Evolutionary conservation across 1,140 invertebrate genomes (phyloP).

Genomic region (Aphaenogaster ashmeadi): DNA sequence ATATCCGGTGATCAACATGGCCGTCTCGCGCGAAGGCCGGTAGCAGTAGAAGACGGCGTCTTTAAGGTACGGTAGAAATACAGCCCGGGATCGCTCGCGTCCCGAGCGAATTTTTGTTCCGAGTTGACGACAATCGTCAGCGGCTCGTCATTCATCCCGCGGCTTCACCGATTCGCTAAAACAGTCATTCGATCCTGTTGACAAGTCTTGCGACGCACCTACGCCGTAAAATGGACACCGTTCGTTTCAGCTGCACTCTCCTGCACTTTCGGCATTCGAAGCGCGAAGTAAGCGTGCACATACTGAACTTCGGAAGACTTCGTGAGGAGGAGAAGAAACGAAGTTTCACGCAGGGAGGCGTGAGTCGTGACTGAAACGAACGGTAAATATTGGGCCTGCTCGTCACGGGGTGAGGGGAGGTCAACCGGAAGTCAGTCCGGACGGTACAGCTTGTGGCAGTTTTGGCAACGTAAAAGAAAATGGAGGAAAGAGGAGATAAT

Average conservation of each 20-base stretch:
- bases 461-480: background rate
- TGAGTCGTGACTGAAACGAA: background rate
- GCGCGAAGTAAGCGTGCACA: background rate
- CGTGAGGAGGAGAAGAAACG: background rate
- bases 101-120: background rate
- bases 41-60: slow-evolving; percentile 1
- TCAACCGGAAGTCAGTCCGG: background rate
- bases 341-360: background rate
- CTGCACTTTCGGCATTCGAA: background rate
- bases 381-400: background rate
- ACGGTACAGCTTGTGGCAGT: background rate
- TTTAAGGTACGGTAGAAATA: slow-evolving; percentile 19
- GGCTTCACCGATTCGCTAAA: background rate
- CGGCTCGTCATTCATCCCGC: background rate
- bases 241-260: slow-evolving; percentile 1
- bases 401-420: background rate
- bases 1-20: slow-evolving; percentile 23
- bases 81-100: background rate
- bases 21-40: slow-evolving; percentile 1
- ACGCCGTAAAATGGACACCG: background rate
- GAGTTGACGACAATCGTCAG: background rate
- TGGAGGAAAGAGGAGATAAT: background rate
- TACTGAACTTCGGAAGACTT: background rate
- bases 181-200: background rate
- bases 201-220: background rate